phyloP scores from a whole-genome alignment of 2,888 invertebrate genomes.

The Hypomecis punctinalis region DNA sequence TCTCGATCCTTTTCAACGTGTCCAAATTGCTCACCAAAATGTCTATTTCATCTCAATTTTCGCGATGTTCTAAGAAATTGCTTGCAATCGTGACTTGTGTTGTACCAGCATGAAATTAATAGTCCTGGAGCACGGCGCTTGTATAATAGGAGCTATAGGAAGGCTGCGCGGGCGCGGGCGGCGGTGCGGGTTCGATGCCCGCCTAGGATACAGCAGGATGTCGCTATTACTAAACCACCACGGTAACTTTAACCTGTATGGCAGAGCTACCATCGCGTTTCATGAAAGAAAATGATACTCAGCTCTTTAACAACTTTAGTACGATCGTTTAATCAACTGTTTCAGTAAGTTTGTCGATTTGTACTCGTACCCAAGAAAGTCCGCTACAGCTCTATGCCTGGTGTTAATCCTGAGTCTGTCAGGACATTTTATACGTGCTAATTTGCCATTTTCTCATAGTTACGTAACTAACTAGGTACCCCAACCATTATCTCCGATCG shows the following conservation, averaged over 20 bases:
- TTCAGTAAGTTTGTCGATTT: not conserved
- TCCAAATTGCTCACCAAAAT: not conserved
- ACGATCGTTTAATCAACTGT: not conserved
- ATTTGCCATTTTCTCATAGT: not conserved
- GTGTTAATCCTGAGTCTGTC: conserved; percentile 5
- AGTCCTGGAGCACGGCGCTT: conserved; percentile 34
- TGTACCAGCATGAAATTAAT: conserved; percentile 40
- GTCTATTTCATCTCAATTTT: conserved; percentile 8
- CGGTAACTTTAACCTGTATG: not conserved
- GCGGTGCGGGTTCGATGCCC: conserved; percentile 74
- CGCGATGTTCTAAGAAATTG: conserved; percentile 23
- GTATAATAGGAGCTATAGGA: conserved; percentile 43
- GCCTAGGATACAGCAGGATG: conserved; percentile 78
- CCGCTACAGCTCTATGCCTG: conserved; percentile 2
- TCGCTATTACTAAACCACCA: conserved; percentile 45
- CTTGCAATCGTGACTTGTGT: conserved; percentile 38
- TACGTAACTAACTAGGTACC: too few species aligned
- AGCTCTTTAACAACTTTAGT: not conserved
- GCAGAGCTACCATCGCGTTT: conserved; percentile 1
- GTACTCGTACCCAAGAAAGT: not conserved
- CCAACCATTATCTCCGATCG: not conserved
- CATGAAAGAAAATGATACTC: not conserved
- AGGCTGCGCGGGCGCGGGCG: conserved; percentile 44
- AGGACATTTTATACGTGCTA: not conserved
- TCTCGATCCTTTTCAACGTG: not conserved